Evolutionary conservation across 23 tunicate species (phyloP), one percentile per base, ranked within the genome.

Genomic region (Trididemnum miniatum): DNA sequence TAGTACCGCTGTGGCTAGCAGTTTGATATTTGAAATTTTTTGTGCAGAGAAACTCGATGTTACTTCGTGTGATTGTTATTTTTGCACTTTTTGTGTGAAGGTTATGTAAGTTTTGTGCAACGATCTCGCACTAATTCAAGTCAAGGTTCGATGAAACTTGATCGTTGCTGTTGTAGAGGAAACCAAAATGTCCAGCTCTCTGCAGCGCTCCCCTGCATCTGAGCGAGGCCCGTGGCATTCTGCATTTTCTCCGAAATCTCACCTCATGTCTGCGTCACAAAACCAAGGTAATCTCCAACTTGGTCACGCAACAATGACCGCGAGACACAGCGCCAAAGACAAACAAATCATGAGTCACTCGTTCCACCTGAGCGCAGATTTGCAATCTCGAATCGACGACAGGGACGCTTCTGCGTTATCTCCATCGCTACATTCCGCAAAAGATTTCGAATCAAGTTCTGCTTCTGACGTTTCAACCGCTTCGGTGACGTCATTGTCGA

Each of bases 111-210:
- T n/a, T n/a, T n/a, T n/a, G n/a, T n/a, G n/a, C n/a, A n/a, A n/a
- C n/a, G n/a, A n/a, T n/a, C n/a, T n/a, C n/a, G n/a, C n/a, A n/a
- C n/a, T n/a, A n/a, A n/a, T n/a, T n/a, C n/a, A n/a, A n/a, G n/a
- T n/a, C n/a, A n/a, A n/a, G n/a, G n/a, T n/a, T 44, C 12, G 54
- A 44, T 44, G 54, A 44, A 44, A 44, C 54, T 44, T 44, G 15
- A 44, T 44, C 54, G 12, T 15, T 15, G 54, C 15, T 15, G 54
- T 9, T 9, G 5, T 62, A 62, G 29, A 62, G 67, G 67, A 62
- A 62, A 62, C 67, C 27, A 25, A 62, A 62, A 62, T 62, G 67
- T 62, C 67, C 67, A 62, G 67, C 29, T 62, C 4, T 62, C 20
- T n/a, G 67, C 67, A 62, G 67, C 26, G 25, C 4, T 62, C 67